phyloP scores from a whole-genome alignment of 2,888 invertebrate species.

The Agrochola litura region DNA sequence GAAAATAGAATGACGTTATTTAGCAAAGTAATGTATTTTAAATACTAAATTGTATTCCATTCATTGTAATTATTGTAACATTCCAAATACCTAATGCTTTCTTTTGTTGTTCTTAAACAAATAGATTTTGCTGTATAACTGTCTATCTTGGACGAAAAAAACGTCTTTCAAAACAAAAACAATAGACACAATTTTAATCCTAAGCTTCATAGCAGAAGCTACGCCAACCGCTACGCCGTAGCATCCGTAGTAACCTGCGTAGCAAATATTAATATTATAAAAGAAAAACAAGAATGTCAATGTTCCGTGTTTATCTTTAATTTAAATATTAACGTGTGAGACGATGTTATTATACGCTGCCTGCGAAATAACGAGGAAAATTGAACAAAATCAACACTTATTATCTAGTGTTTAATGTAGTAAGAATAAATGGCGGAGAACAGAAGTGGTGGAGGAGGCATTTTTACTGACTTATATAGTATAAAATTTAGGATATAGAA shows the following conservation, averaged over 20 bases:
- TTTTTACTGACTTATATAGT: not conserved
- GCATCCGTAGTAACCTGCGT: conserved; percentile 37
- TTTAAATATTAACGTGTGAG: conserved; percentile 64
- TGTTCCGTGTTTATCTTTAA: conserved; percentile 61
- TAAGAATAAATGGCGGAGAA: conserved; percentile 63
- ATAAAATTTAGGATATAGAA: too few species aligned
- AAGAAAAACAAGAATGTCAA: conserved; percentile 35
- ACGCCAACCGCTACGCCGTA: conserved; percentile 39
- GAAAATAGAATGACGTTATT: not conserved
- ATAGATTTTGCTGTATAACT: not conserved
- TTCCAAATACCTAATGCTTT: not conserved
- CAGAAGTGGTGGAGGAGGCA: conserved; percentile 40
- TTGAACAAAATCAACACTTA: conserved; percentile 77
- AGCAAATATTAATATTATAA: conserved; percentile 37
- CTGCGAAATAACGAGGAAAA: conserved; percentile 74
- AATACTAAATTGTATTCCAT: too few species aligned
- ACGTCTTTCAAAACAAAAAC: fast-evolving
- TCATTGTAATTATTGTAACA: not conserved
- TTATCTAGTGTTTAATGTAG: conserved; percentile 77
- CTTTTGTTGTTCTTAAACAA: not conserved
- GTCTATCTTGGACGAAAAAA: not conserved
- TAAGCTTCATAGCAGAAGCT: conserved; percentile 11
- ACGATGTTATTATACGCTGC: conserved; percentile 64
- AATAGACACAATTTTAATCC: not conserved
- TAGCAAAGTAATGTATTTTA: not conserved